phyloP scores from a whole-genome alignment of 2,888 invertebrate species.

The Parasteatoda lunata region DNA sequence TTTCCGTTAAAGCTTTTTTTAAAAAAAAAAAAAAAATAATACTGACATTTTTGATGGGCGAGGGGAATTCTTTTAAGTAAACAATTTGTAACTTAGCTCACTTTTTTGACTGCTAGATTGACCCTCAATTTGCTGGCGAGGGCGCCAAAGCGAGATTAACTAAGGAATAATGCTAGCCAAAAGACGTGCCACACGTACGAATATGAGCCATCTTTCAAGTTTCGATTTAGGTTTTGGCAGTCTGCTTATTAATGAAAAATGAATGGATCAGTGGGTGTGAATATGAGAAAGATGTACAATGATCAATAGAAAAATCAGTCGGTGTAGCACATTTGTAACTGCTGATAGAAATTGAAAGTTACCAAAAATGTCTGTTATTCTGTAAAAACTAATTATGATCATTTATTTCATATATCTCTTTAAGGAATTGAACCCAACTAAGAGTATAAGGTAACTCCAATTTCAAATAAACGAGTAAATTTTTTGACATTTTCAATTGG shows the following conservation, averaged over 20 bases:
- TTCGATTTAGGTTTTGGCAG: background rate
- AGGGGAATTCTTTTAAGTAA: conserved; percentile 22
- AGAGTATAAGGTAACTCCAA: too few species aligned
- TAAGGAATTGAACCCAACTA: too few species aligned
- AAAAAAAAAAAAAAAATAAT: too few species aligned
- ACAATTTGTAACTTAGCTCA: conserved; percentile 23
- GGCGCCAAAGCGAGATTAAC: background rate
- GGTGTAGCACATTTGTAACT: too few species aligned
- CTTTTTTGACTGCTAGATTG: conserved; percentile 13
- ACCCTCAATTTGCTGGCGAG: background rate
- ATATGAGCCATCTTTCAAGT: background rate
- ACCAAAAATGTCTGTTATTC: too few species aligned
- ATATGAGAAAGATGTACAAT: too few species aligned
- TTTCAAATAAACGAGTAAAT: too few species aligned
- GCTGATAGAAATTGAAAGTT: too few species aligned
- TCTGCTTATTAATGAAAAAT: background rate
- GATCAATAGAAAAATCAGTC: too few species aligned
- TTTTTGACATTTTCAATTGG: too few species aligned
- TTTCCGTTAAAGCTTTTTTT: conserved; percentile 15
- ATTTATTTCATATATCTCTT: too few species aligned
- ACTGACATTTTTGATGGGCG: conserved; percentile 42
- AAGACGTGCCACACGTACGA: background rate
- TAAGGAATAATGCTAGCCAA: background rate
- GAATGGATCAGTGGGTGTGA: background rate
- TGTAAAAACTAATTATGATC: too few species aligned